Evolutionary conservation across 2,888 invertebrate species (phyloP).

Genomic region (Melipona beecheii): DNA sequence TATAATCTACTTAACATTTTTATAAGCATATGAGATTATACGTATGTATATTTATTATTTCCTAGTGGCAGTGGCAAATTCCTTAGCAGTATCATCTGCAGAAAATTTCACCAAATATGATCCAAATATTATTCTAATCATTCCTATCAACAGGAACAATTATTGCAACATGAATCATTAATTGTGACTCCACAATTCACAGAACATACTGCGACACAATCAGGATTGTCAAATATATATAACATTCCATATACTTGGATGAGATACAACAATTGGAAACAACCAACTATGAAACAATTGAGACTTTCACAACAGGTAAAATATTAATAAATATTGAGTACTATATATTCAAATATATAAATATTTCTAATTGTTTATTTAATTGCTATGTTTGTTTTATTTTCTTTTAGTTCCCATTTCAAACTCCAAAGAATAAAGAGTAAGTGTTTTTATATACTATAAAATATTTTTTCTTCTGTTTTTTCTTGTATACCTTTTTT

Average conservation of each 20-base stretch:
- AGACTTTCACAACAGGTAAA: slow-evolving; percentile 70
- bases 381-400: slow-evolving; percentile 26
- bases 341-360: slow-evolving; percentile 26
- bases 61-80: slow-evolving; percentile 76
- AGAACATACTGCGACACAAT: slow-evolving; percentile 50
- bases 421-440: slow-evolving; percentile 45
- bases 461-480: neutral
- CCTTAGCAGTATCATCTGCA: slow-evolving; percentile 72
- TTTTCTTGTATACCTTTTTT: neutral
- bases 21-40: slow-evolving; percentile 23
- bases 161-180: slow-evolving; percentile 63
- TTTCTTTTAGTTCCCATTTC: slow-evolving; percentile 36
- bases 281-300: slow-evolving; percentile 67
- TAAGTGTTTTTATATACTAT: slow-evolving; percentile 37
- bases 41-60: slow-evolving; percentile 36
- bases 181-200: slow-evolving; percentile 60
- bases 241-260: slow-evolving; percentile 65
- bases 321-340: slow-evolving; percentile 12
- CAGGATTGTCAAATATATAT: slow-evolving; percentile 59
- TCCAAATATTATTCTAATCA: slow-evolving; percentile 71
- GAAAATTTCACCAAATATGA: slow-evolving; percentile 63
- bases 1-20: slow-evolving; percentile 6
- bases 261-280: slow-evolving; percentile 67
- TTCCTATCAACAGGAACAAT: slow-evolving; percentile 70
- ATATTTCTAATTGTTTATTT: slow-evolving; percentile 5